phyloP scores from a whole-genome alignment of 2,113 vertebrate species.

The Dolichallabes microphthalmus region DNA sequence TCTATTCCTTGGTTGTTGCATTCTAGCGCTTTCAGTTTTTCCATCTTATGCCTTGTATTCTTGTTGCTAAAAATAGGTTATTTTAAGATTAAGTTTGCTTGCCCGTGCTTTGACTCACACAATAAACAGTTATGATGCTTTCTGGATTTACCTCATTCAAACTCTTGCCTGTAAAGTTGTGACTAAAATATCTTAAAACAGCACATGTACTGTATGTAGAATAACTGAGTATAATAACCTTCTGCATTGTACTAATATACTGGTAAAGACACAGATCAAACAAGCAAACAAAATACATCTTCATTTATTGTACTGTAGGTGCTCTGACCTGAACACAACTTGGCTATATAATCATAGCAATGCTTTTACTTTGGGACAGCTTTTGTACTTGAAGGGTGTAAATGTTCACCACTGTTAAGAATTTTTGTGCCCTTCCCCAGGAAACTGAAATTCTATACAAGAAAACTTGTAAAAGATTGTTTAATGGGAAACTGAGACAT shows the following conservation, averaged over 20 bases:
- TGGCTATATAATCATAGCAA: constrained; percentile 2
- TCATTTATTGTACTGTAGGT: neutral
- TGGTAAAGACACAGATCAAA: neutral
- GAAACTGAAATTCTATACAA: constrained; percentile 15
- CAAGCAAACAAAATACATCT: neutral
- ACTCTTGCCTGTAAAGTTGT: neutral
- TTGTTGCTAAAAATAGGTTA: neutral
- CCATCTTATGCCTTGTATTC: neutral
- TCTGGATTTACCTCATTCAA: neutral
- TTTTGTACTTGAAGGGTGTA: constrained; percentile 7
- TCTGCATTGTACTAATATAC: neutral
- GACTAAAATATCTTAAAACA: neutral
- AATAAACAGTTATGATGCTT: no score
- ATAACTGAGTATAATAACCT: neutral
- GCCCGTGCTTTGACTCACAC: neutral
- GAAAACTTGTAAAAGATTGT: constrained; percentile 7
- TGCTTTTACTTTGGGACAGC: neutral
- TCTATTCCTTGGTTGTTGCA: neutral
- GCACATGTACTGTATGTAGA: neutral
- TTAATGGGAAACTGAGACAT: constrained; percentile 29
- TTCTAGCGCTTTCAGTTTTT: neutral
- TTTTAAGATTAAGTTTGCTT: neutral
- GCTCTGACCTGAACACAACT: constrained; percentile 16
- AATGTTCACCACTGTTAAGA: constrained; percentile 25
- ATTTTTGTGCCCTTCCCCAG: constrained; percentile 7